Evolutionary conservation across 2,797 vertebrate species (phyloP).

Genomic region (Tragelaphus eurycerus): DNA sequence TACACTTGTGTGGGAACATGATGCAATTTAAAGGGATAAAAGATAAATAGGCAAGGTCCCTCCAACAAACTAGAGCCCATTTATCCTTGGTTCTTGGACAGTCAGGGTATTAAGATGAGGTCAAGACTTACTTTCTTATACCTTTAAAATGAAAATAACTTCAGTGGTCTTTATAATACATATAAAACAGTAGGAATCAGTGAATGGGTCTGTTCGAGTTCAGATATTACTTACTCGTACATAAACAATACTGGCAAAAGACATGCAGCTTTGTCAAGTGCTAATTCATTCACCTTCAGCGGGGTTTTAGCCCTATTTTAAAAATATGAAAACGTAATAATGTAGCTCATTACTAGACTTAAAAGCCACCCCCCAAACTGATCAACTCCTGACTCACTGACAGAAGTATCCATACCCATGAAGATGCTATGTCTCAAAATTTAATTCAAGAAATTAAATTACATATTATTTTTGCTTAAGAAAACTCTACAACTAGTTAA

Average conservation of each 20-base stretch:
- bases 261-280: neutral
- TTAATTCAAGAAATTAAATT: neutral
- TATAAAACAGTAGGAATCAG: neutral
- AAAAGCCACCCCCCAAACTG: neutral
- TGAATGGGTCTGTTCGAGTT: neutral
- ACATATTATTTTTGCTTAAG: neutral
- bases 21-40: neutral
- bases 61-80: neutral
- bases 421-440: neutral
- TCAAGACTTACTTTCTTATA: neutral
- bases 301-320: neutral
- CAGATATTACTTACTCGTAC: neutral
- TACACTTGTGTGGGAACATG: neutral
- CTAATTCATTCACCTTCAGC: neutral
- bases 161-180: neutral
- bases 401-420: neutral
- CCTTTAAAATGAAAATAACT: neutral
- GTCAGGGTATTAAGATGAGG: neutral
- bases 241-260: neutral
- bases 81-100: neutral
- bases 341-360: neutral
- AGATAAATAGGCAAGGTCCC: neutral
- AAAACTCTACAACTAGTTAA: neutral
- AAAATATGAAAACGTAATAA: neutral
- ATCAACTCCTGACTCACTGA: neutral